phyloP scores from a whole-genome alignment of 2,888 invertebrate species.

The Pollenia amentaria region DNA sequence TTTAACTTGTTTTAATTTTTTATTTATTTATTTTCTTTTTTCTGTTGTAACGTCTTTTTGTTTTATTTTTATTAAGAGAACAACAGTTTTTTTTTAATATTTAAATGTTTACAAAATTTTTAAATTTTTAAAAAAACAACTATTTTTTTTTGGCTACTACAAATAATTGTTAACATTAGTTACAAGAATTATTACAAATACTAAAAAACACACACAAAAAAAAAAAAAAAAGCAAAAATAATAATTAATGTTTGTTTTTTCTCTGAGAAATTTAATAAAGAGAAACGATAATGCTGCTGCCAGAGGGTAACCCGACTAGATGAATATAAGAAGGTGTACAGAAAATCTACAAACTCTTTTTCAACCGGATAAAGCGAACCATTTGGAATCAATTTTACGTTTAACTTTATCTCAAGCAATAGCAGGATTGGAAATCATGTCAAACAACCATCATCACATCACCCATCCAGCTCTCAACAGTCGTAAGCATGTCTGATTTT shows the following conservation, averaged over 20 bases:
- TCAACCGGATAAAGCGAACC: not conserved
- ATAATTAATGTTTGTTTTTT: constrained; percentile 73
- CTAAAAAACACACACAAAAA: constrained; percentile 51
- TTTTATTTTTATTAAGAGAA: constrained; percentile 40
- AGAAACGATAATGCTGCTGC: constrained; percentile 42
- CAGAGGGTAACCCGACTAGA: not conserved
- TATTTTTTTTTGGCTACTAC: constrained; percentile 14
- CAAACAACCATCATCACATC: not conserved
- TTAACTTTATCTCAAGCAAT: not conserved
- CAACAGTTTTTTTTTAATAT: constrained; percentile 42
- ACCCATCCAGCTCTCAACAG: constrained; percentile 28
- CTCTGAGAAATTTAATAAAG: constrained; percentile 68
- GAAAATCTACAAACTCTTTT: not conserved
- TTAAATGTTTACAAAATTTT: constrained; percentile 46
- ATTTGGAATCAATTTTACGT: not conserved
- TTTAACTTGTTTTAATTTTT: constrained; percentile 21
- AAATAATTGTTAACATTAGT: constrained; percentile 48
- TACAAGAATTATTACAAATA: constrained; percentile 38
- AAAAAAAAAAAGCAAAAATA: constrained; percentile 40
- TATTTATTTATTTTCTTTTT: constrained; percentile 43
- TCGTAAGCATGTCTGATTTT: constrained; percentile 70
- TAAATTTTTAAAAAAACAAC: constrained; percentile 6
- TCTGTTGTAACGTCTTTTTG: constrained; percentile 37
- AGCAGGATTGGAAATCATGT: constrained; percentile 1
- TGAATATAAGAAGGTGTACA: not conserved